These are phyloP conservation scores for Drosophila nikananu DNA, from an alignment of 1,140 invertebrate species.

Conservation along the genomic window DNA sequence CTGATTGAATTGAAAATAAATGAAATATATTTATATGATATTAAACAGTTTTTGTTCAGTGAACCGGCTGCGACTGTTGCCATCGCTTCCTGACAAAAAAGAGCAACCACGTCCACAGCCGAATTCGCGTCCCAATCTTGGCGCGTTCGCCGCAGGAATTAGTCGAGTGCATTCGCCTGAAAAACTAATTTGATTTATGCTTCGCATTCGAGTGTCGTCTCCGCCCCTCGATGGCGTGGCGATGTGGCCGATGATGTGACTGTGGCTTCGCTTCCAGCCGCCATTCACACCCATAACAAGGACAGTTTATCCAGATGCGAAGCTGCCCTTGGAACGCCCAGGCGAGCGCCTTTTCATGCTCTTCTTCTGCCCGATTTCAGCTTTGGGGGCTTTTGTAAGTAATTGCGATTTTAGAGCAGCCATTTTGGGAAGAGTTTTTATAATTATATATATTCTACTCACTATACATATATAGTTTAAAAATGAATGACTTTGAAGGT, in stretches of 20 bases:
- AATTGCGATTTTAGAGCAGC: constrained; percentile 1
- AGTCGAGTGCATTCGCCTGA: constrained; percentile 80
- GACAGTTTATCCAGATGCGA: constrained; percentile 33
- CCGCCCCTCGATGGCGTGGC: constrained; percentile 21
- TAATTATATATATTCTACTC: neutral
- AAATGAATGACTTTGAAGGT: no score
- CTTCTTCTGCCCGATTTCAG: neutral
- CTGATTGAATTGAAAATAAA: neutral
- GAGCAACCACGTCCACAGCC: constrained; percentile 38
- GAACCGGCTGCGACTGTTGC: constrained; percentile 27
- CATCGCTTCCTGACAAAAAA: constrained; percentile 44
- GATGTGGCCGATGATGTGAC: constrained; percentile 4
- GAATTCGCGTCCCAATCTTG: constrained; percentile 46
- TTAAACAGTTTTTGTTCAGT: neutral
- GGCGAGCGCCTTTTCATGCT: constrained; percentile 50
- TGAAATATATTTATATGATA: neutral
- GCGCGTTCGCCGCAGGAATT: constrained; percentile 66
- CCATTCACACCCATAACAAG: constrained; percentile 69
- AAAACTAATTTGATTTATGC: constrained; percentile 84
- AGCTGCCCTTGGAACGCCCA: constrained; percentile 66
- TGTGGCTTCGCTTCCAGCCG: constrained; percentile 23
- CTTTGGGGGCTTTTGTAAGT: constrained; percentile 8
- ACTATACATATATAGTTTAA: no score
- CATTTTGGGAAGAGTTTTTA: neutral
- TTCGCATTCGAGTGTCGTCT: constrained; percentile 65